Conservation (phyloP, 2,888 invertebrate species). For the Drosophila longiperda region DNA sequence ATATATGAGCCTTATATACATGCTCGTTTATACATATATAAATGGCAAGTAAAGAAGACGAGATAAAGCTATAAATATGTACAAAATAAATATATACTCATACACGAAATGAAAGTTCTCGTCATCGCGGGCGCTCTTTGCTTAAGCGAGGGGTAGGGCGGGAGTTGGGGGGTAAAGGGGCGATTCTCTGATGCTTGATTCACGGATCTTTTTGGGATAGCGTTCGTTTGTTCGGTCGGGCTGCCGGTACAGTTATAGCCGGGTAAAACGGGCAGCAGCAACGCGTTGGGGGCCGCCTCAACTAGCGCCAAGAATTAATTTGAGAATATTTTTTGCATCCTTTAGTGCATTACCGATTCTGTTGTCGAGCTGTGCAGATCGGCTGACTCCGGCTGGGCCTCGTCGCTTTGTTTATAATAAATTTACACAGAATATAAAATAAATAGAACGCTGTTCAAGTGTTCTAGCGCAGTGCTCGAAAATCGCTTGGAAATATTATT, state of each 20-base stretch:
- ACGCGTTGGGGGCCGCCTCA: slow-evolving; percentile 45
- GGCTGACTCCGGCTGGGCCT: slow-evolving; percentile 60
- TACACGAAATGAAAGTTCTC: slow-evolving; percentile 67
- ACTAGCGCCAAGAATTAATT: slow-evolving; percentile 63
- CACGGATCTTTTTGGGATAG: slow-evolving; percentile 46
- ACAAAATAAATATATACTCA: slow-evolving; percentile 49
- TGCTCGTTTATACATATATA: slow-evolving; percentile 19
- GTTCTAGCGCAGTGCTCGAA: slow-evolving; percentile 13
- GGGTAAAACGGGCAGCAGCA: slow-evolving; percentile 17
- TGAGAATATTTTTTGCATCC: slow-evolving; percentile 85
- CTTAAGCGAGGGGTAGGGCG: slow-evolving; percentile 1
- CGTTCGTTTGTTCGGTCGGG: slow-evolving; percentile 25
- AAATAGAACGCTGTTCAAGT: slow-evolving; percentile 13
- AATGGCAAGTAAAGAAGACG: slow-evolving; percentile 65
- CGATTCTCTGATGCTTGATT: slow-evolving; percentile 30
- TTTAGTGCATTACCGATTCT: slow-evolving; percentile 85
- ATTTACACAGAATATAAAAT: slow-evolving; percentile 5
- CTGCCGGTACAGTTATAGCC: slow-evolving; percentile 61
- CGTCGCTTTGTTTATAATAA: slow-evolving; percentile 60
- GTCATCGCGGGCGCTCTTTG: slow-evolving; percentile 18
- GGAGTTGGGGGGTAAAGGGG: slow-evolving; percentile 1
- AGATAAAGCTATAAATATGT: slow-evolving; percentile 77
- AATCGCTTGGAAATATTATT: slow-evolving; percentile 5
- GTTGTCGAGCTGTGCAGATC: slow-evolving; percentile 84
- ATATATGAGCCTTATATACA: slow-evolving; percentile 27